Evolutionary conservation across 2,888 invertebrate genomes (phyloP).

Genomic region (Drosophila putrida): DNA sequence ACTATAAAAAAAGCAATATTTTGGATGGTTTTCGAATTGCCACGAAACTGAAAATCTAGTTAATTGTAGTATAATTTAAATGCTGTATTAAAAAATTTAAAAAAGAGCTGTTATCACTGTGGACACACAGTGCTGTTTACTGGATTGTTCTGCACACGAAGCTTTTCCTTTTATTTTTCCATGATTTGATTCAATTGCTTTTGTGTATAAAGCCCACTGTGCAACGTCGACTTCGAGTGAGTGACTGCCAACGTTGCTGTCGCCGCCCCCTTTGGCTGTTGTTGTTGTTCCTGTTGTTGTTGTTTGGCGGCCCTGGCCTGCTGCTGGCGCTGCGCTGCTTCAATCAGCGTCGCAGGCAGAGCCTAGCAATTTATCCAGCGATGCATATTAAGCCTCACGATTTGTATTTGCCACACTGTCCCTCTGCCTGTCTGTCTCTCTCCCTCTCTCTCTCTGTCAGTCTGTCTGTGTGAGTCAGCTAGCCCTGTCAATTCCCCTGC

Average conservation of each 20-base stretch:
- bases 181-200: too few relatives aligned
- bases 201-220: too few relatives aligned
- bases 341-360: conserved; percentile 68
- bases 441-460: conserved; percentile 24
- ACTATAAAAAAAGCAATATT: too few relatives aligned
- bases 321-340: conserved; percentile 50
- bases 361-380: conserved; percentile 81
- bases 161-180: too few relatives aligned
- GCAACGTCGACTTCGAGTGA: conserved; percentile 6
- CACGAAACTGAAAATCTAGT: too few relatives aligned
- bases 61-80: too few relatives aligned
- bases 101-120: too few relatives aligned
- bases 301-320: conserved; percentile 49
- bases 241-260: conserved; percentile 19
- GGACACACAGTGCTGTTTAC: too few relatives aligned
- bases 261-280: conserved; percentile 38
- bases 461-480: conserved; percentile 64
- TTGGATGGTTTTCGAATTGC: too few relatives aligned
- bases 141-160: too few relatives aligned
- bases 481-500: conserved; percentile 33
- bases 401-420: conserved; percentile 72
- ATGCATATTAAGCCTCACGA: conserved; percentile 82
- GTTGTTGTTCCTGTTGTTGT: neutral
- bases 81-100: too few relatives aligned
- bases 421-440: conserved; percentile 14